Evolutionary conservation across 53 echinoderm and acorn worm species (phyloP), one percentile per base, ranked within the genome.

Genomic region (Actinopyga echinites): DNA sequence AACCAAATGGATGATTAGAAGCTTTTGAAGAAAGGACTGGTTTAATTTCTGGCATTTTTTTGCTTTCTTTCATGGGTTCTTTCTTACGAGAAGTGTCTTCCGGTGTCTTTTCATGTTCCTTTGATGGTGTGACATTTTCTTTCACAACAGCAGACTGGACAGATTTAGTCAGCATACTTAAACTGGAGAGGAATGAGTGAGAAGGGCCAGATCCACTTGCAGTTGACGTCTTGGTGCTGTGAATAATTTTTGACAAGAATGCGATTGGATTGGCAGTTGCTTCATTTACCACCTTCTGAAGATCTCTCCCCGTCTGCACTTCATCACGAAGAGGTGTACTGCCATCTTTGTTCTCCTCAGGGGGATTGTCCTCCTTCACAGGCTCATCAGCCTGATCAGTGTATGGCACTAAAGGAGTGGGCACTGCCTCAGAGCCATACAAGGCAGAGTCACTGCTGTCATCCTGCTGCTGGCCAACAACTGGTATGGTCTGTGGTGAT

Each of bases 281-380:
- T 74, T 87, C 91, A 24, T 87, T 77, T 28, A 91, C 77, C 82
- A 91, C 75, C 19, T 85, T 59, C 62, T 77, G 60, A 0, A 80
- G 61, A 59, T 37, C 61, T 38, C 45, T 62, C 11, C 74, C 71
- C 6, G 85, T 85, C 57, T 85, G 73, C 64, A 80, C 74, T 68
- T 87, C 91, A 69, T 91, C 91, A 57, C 91, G 30, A n/a, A 91
- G 82, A 31, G 91, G 91, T n/a, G 91, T 91, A 34, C 86, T 83
- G 60, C 85, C 89, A 36, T 59, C 69, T 30, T 75, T 89, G 79
- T 25, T 85, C 34, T 64, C 85, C 38, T 81, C 62, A 21, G 79
- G 26, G 3, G 75, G 49, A 56, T 74, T 53, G 30, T n/a, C 57
- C 56, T 65, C 63, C 0, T 59, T 20, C 38, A 65, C 57, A 10